phyloP scores from a whole-genome alignment of 2,888 invertebrate genomes.

The Macropis europaea region DNA sequence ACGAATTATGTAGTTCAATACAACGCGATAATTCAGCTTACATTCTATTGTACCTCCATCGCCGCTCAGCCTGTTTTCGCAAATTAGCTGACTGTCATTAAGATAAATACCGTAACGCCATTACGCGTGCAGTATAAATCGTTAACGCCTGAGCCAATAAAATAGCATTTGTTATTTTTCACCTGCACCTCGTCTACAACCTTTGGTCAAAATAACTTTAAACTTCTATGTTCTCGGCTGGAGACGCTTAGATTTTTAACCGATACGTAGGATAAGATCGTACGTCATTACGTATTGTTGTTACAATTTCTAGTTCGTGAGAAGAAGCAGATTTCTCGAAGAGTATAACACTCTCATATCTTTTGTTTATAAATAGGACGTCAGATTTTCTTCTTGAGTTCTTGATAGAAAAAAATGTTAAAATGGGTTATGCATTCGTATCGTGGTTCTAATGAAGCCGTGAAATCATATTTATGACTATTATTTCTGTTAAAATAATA shows the following conservation, averaged over 20 bases:
- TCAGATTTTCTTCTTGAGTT: neutral
- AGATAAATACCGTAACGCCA: neutral
- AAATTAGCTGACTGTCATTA: conserved; percentile 9
- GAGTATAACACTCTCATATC: neutral
- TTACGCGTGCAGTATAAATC: conserved; percentile 5
- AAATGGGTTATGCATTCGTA: neutral
- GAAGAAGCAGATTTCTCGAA: conserved; percentile 20
- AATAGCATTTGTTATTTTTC: neutral
- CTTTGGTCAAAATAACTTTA: too few relatives aligned
- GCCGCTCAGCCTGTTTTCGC: neutral
- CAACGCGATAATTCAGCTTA: conserved; percentile 18
- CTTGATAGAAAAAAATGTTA: neutral
- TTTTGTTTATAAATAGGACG: conserved; percentile 11
- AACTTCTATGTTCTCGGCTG: too few relatives aligned
- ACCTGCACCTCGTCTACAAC: neutral
- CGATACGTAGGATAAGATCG: conserved; percentile 13
- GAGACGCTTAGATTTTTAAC: neutral
- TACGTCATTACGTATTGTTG: conserved; percentile 18
- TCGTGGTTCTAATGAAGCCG: too few relatives aligned
- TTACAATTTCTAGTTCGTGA: conserved; percentile 31
- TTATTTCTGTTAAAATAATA: too few relatives aligned
- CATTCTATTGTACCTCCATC: conserved; percentile 12
- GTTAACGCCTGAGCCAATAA: conserved; percentile 5
- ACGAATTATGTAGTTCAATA: neutral
- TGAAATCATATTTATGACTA: too few relatives aligned